Conservation (phyloP, 2,113 vertebrate genomes). For the Elgaria multicarinata region DNA sequence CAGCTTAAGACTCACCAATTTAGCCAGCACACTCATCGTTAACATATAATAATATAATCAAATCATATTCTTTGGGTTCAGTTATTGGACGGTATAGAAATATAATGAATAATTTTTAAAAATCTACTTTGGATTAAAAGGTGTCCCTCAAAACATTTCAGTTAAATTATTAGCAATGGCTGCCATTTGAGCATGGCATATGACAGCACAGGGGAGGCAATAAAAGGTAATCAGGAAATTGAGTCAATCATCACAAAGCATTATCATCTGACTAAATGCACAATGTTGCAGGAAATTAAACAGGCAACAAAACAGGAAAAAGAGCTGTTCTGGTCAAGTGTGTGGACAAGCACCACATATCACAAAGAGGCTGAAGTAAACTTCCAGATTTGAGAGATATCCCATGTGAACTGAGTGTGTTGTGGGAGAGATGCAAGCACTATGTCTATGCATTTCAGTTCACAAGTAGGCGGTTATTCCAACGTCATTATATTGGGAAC, state of each 20-base stretch:
- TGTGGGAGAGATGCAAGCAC: neutral
- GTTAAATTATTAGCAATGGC: neutral
- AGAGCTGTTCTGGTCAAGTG: slow-evolving; percentile 17
- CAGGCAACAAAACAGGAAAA: slow-evolving; percentile 16
- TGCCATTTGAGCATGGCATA: neutral
- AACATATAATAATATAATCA: neutral
- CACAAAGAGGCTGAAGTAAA: neutral
- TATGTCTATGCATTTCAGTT: neutral
- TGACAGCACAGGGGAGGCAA: neutral
- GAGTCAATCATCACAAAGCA: slow-evolving; percentile 17
- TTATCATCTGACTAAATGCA: slow-evolving; percentile 22
- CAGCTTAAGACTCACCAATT: neutral
- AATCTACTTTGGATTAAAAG: too few species aligned
- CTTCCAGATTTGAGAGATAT: neutral
- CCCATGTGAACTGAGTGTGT: neutral
- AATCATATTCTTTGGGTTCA: too few species aligned
- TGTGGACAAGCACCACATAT: neutral
- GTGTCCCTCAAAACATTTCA: too few species aligned
- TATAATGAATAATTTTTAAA: too few species aligned
- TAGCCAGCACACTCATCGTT: neutral
- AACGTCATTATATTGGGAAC: neutral
- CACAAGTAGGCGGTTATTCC: neutral
- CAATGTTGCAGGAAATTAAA: slow-evolving; percentile 31
- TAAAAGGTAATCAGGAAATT: slow-evolving; percentile 28
- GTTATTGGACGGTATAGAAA: too few species aligned